phyloP scores from a whole-genome alignment of 2,797 vertebrate species.

The Danio kyathit region DNA sequence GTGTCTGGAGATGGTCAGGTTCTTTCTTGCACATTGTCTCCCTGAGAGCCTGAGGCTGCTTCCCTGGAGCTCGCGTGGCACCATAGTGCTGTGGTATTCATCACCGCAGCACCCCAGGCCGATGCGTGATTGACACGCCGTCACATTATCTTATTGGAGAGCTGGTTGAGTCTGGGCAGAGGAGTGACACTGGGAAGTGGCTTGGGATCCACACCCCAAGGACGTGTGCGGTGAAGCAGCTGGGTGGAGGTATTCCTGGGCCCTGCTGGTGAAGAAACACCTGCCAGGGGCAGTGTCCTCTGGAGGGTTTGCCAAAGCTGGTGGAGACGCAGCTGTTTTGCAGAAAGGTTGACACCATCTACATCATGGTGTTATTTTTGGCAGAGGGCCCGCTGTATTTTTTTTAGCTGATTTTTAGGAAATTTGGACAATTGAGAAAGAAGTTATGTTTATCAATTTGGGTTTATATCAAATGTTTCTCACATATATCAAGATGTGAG shows the following conservation, averaged over 20 bases:
- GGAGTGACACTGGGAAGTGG: slow-evolving; percentile 79
- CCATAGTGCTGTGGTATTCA: slow-evolving; percentile 71
- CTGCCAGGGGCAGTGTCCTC: slow-evolving; percentile 68
- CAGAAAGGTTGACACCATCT: slow-evolving; percentile 62
- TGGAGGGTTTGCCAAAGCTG: slow-evolving; percentile 65
- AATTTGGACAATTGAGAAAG: background rate
- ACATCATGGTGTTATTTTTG: slow-evolving; percentile 70
- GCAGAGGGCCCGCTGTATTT: slow-evolving; percentile 59
- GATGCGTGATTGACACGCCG: slow-evolving; percentile 79
- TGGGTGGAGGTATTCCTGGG: slow-evolving; percentile 66
- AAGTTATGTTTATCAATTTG: background rate
- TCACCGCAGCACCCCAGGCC: slow-evolving; percentile 73
- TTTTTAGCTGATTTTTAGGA: slow-evolving; percentile 50
- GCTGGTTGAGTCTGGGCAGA: slow-evolving; percentile 69
- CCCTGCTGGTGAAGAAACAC: slow-evolving; percentile 54
- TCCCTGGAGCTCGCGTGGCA: slow-evolving; percentile 72
- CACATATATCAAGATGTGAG: too few relatives aligned
- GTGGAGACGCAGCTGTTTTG: slow-evolving; percentile 71
- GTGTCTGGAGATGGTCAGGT: slow-evolving; percentile 52
- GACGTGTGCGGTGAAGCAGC: slow-evolving; percentile 69
- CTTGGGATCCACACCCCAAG: slow-evolving; percentile 74
- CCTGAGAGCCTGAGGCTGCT: slow-evolving; percentile 67
- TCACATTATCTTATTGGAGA: slow-evolving; percentile 80
- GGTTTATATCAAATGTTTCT: too few relatives aligned
- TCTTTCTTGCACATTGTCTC: slow-evolving; percentile 48